Percentiles rank a stretch among this genome's conserved stretches.
Evolutionary conservation across 2,113 vertebrate species (phyloP).

Genomic region (Rallus limicola): DNA sequence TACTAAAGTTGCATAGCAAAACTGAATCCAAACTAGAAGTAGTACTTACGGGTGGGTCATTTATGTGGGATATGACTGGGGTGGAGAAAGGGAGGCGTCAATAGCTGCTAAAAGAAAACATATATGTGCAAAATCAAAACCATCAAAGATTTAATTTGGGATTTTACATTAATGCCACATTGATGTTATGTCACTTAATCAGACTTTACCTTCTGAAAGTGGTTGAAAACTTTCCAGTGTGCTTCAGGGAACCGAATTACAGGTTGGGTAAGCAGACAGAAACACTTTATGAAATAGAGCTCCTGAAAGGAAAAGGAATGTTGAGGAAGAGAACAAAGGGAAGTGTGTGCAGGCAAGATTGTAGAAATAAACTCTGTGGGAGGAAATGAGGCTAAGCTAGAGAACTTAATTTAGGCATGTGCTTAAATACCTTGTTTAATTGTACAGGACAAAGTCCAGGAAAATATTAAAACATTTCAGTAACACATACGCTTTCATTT

Average conservation of each 20-base stretch:
- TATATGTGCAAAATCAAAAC: not conserved
- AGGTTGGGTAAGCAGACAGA: not conserved
- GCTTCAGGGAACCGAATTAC: not conserved
- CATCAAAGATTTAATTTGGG: not conserved
- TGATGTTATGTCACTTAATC: slow-evolving; percentile 13
- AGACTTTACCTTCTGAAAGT: not conserved
- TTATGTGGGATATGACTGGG: not conserved
- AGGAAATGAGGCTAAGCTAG: slow-evolving; percentile 45
- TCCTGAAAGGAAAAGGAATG: slow-evolving; percentile 29
- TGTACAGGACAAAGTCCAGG: slow-evolving; percentile 19
- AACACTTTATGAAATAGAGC: not conserved
- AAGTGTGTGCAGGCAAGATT: slow-evolving; percentile 50
- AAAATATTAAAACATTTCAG: not conserved
- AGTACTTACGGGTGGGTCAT: not conserved
- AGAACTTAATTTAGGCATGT: slow-evolving; percentile 26
- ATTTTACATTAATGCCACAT: not conserved
- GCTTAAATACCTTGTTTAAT: slow-evolving; percentile 33
- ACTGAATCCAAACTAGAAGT: not conserved
- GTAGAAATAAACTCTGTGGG: not conserved
- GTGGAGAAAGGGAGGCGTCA: not conserved
- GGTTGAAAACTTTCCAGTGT: not conserved
- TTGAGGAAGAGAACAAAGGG: not conserved
- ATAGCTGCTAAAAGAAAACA: not conserved
- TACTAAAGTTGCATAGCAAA: not conserved
- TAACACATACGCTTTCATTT: not conserved